Evolutionary conservation across 2,113 vertebrate genomes (phyloP).

Genomic region (Ondatra zibethicus): DNA sequence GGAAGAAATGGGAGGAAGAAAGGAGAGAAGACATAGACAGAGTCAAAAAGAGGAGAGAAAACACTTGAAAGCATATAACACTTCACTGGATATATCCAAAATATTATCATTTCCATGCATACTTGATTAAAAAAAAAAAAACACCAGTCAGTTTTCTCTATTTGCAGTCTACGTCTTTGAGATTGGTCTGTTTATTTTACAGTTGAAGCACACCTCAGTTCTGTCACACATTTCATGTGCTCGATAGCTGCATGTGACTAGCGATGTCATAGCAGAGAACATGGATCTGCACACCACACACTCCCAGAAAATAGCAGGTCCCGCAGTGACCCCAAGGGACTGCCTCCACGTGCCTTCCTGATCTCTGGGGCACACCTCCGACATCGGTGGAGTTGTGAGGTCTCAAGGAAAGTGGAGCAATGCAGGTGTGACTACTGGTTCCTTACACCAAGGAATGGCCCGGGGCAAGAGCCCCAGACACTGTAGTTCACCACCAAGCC

Average conservation of each 20-base stretch:
- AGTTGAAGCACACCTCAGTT: background rate
- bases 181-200: background rate
- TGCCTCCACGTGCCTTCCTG: background rate
- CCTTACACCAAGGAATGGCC: background rate
- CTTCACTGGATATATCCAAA: constrained; percentile 1
- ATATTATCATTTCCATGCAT: background rate
- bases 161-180: background rate
- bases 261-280: background rate
- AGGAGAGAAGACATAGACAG: background rate
- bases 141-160: background rate
- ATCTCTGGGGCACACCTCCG: background rate
- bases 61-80: background rate
- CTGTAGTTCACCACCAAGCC: background rate
- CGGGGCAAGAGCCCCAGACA: background rate
- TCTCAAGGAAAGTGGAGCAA: background rate
- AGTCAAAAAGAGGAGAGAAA: background rate
- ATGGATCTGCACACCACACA: background rate
- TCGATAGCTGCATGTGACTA: background rate
- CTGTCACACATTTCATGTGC: background rate
- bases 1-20: background rate
- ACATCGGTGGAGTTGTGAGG: background rate
- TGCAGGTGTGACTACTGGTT: too few species aligned
- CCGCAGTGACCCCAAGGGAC: background rate
- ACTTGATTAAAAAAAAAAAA: background rate
- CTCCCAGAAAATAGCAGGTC: background rate